Conservation (phyloP, 2,797 vertebrate species). For the Acridotheres tristis region DNA sequence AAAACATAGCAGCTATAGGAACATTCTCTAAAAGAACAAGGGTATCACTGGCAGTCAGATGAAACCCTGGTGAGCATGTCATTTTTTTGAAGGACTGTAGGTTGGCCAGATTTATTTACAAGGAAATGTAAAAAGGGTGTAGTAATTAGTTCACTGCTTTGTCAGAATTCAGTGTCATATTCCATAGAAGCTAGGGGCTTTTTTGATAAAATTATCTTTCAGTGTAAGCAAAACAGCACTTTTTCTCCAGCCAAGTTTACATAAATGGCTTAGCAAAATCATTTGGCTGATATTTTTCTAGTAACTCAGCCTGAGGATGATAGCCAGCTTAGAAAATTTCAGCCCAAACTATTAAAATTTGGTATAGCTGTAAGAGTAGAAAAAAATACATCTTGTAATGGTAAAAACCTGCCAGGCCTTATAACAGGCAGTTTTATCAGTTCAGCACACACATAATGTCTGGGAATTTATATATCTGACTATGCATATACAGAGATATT, state of each 20-base stretch:
- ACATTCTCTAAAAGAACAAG: not conserved
- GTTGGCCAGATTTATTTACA: not conserved
- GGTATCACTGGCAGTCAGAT: not conserved
- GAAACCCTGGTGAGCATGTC: not conserved
- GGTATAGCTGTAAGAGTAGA: not conserved
- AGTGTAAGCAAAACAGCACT: not conserved
- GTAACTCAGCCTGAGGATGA: slow-evolving; percentile 4
- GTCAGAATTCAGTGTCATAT: not conserved
- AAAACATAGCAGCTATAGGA: not conserved
- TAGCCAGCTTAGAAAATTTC: slow-evolving; percentile 19
- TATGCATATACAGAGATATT: not conserved
- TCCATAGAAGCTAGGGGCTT: not conserved
- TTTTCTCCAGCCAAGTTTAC: slow-evolving; percentile 17
- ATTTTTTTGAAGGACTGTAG: not conserved
- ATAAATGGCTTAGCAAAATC: slow-evolving; percentile 18
- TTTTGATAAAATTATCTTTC: not conserved
- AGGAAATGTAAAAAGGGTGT: not conserved
- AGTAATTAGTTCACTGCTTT: not conserved
- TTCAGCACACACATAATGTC: not conserved
- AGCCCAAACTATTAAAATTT: slow-evolving; percentile 22
- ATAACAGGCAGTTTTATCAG: not conserved
- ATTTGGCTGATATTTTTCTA: slow-evolving; percentile 26
- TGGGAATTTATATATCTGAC: not conserved
- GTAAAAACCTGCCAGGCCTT: not conserved
- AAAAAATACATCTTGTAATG: not conserved